Evolutionary conservation across 2,113 vertebrate species (phyloP).

Genomic region (Amblyornis subalaris): DNA sequence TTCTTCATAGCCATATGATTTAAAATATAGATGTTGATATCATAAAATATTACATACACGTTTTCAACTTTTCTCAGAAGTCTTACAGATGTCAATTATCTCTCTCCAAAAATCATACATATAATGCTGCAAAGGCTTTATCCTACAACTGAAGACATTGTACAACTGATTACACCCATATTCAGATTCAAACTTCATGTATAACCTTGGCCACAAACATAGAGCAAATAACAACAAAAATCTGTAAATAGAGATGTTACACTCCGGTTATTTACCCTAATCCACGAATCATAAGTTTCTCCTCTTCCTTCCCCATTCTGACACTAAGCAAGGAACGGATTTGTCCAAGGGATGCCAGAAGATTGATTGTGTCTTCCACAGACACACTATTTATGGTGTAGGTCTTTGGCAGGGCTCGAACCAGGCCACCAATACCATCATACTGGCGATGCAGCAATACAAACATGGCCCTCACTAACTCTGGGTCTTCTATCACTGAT

Average conservation of each 20-base stretch:
- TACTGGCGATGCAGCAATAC: constrained; percentile 92
- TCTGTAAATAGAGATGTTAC: not conserved
- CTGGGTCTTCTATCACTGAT: constrained; percentile 91
- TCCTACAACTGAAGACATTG: not conserved
- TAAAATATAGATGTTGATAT: not conserved
- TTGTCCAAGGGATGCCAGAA: constrained; percentile 91
- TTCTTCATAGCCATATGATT: not conserved
- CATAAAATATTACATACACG: not conserved
- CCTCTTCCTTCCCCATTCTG: constrained; percentile 93
- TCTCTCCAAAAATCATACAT: not conserved
- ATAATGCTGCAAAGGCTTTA: not conserved
- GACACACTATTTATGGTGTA: constrained; percentile 94
- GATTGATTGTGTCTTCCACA: constrained; percentile 92
- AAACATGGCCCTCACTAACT: constrained; percentile 95
- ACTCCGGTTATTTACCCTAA: constrained; percentile 77
- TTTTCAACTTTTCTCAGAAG: not conserved
- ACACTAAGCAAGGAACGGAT: constrained; percentile 93
- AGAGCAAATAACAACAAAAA: not conserved
- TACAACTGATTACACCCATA: not conserved
- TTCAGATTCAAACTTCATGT: not conserved
- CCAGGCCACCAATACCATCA: constrained; percentile 90
- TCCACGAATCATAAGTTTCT: constrained; percentile 97
- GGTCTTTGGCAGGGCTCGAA: constrained; percentile 89
- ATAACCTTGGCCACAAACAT: not conserved
- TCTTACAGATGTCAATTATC: not conserved